A percentile compares a stretch with the other conserved stretches of the same genome.
phyloP scores from a whole-genome alignment of 1,140 invertebrate genomes.

The Varroa destructor region DNA sequence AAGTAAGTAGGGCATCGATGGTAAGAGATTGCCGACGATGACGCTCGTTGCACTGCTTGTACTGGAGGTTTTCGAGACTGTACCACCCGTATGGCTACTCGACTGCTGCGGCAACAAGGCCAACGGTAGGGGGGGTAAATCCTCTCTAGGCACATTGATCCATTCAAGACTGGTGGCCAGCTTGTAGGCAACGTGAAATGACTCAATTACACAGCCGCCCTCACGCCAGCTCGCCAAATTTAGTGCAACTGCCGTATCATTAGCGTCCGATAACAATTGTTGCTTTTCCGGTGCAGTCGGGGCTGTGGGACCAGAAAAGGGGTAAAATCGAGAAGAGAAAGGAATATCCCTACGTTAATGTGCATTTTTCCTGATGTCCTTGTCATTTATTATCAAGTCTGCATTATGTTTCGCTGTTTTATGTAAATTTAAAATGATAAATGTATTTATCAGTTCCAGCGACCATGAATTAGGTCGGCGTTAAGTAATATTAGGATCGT shows the following conservation, averaged over 20 bases:
- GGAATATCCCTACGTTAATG: no score
- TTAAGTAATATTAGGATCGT: no score
- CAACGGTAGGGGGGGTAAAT: neutral
- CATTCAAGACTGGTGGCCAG: slow-evolving; percentile 8
- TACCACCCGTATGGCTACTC: no score
- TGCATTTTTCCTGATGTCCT: no score
- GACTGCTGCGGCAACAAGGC: no score
- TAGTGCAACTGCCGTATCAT: neutral
- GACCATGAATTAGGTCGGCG: no score
- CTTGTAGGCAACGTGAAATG: slow-evolving; percentile 13
- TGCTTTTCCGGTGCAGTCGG: slow-evolving; percentile 20
- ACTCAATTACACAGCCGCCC: slow-evolving; percentile 16
- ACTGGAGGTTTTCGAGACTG: no score
- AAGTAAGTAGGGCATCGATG: slow-evolving; percentile 24
- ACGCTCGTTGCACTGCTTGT: neutral
- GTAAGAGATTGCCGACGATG: slow-evolving; percentile 5
- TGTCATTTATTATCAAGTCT: no score
- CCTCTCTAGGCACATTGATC: slow-evolving; percentile 17
- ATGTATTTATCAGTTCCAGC: no score
- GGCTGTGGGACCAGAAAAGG: neutral
- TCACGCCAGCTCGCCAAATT: slow-evolving; percentile 22
- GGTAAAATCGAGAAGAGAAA: no score
- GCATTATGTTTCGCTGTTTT: no score
- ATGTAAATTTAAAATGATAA: no score
- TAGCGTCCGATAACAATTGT: neutral